Base-by-base conservation (phyloP, 1,140 invertebrate species). In the Apis florea region DNA sequence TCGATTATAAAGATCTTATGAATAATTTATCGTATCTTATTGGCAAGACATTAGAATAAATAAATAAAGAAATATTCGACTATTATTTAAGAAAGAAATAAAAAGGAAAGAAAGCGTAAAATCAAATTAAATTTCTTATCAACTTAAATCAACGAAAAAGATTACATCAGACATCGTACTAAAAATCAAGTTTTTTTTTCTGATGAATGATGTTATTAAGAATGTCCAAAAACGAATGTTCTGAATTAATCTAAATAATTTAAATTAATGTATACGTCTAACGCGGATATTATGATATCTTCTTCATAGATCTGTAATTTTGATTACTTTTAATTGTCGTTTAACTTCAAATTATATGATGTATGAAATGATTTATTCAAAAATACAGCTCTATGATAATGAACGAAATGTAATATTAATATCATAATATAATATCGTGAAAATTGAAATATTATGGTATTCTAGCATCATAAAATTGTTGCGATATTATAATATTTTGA, bases 301-400 rank as follows among this genome's bases (percentile, higher is more conserved):
- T 19, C 31, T 56, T 8, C 19, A 61, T 79, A 59, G 56, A 66
- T 64, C 31, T 49, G 12, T n/a, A 24, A 21, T 5, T 8, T n/a
- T 26, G 59, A 66, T 79, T 56, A 53, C 21, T 66, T 73, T 79
- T 73, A 79, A 79, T 71, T 71, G 26, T 63, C 24, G 58, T 71
- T 64, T 71, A 79, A 71, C 58, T 58, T 71, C 49, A 24, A 31
- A 61, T 53, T 51, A 31, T 26, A 9, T 12, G 17, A 11, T 17
- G 5, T 47, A 13, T 24, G 26, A 11, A 11, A 13, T 9, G 24
- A 10, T 72, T 72, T 12, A 47, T n/a, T 15, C 9, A 56, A n/a
- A 49, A 70, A 51, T 26, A 3, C 17, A 12, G 9, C 9, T 54
- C 54, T 6, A 21, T 51, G 6, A 15, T 21, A 4, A 10, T 11